Evolutionary conservation across 2,113 vertebrate genomes (phyloP).

Genomic region (Deroptyus accipitrinus): DNA sequence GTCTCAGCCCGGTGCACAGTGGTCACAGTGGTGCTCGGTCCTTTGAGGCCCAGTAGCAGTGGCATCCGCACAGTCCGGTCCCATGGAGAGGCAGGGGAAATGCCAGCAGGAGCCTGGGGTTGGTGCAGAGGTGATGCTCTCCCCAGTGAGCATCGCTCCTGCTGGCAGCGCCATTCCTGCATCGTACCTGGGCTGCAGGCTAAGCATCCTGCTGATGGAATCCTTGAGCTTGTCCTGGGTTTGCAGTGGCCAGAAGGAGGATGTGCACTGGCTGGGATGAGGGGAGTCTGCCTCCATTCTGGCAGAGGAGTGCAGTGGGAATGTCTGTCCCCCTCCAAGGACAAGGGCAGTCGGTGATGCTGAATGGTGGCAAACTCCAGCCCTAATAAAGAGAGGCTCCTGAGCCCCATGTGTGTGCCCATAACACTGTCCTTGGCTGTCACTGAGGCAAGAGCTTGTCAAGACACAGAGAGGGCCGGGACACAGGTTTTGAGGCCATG

Average conservation of each 20-base stretch:
- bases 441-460: fast-evolving
- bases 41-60: fast-evolving
- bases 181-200: fast-evolving
- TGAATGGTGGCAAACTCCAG: background rate
- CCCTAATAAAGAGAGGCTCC: background rate
- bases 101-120: background rate
- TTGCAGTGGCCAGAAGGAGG: background rate
- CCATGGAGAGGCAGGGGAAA: background rate
- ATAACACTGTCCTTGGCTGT: fast-evolving
- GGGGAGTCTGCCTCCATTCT: fast-evolving
- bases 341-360: background rate
- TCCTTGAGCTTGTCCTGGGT: background rate
- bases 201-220: background rate
- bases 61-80: background rate
- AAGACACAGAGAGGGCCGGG: fast-evolving
- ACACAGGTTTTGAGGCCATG: fast-evolving
- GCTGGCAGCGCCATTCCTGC: fast-evolving
- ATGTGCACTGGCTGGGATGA: fast-evolving
- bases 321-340: background rate
- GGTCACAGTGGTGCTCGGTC: fast-evolving
- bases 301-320: background rate
- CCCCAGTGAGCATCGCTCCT: background rate
- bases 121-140: background rate
- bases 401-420: fast-evolving
- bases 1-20: background rate